Percentiles rank a stretch among this genome's conserved stretches.
These are phyloP conservation scores for Drusus annulatus DNA, from an alignment of 1,140 invertebrate species.

Conservation along the genomic window DNA sequence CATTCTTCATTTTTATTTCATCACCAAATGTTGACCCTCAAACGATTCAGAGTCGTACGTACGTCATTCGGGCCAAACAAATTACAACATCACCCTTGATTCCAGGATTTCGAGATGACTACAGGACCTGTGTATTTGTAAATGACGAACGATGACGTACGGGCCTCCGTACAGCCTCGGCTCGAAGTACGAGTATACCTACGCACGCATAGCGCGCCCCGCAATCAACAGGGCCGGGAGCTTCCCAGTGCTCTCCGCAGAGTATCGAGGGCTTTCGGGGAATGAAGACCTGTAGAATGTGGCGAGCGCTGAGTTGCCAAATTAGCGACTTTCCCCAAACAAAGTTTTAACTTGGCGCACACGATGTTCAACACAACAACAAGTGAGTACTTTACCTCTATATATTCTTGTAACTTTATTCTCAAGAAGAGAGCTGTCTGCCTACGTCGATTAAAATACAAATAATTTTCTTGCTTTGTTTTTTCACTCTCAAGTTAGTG, in stretches of 20 bases:
- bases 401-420: neutral
- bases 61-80: neutral
- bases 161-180: neutral
- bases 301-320: neutral
- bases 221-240: conserved; percentile 18
- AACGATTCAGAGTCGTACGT: too few species aligned
- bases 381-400: neutral
- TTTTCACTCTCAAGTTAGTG: too few species aligned
- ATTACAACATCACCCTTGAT: neutral
- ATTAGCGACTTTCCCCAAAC: neutral
- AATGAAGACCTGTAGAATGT: conserved; percentile 36
- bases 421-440: too few species aligned
- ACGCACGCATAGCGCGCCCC: neutral
- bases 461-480: too few species aligned
- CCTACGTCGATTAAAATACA: too few species aligned
- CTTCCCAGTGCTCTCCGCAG: conserved; percentile 3
- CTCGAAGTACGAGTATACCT: too few species aligned
- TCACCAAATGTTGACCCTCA: too few species aligned
- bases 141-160: conserved; percentile 12
- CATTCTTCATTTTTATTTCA: too few species aligned
- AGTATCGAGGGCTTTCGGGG: conserved; percentile 17
- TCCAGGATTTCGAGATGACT: conserved; percentile 11
- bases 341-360: neutral
- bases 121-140: conserved; percentile 2
- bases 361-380: conserved; percentile 7